phyloP scores from a whole-genome alignment of 2,888 invertebrate genomes.

The Patella ulyssiponensis region DNA sequence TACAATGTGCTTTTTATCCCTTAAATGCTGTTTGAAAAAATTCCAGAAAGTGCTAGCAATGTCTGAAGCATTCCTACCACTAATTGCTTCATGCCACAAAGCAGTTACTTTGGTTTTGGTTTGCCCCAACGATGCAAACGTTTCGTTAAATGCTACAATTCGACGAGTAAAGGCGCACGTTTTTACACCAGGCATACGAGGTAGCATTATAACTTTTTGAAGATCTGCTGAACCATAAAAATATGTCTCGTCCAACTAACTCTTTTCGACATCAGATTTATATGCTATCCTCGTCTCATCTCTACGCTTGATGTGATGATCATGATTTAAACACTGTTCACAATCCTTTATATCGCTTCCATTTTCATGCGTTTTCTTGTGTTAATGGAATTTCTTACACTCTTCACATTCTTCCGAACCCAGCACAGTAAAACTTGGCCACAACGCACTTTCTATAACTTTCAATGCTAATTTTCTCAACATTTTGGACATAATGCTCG shows the following conservation, averaged over 20 bases:
- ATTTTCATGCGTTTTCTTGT: background rate
- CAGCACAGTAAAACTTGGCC: slow-evolving; percentile 13
- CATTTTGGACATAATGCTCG: background rate
- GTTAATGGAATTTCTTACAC: slow-evolving; percentile 6
- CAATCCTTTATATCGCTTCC: background rate
- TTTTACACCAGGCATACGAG: background rate
- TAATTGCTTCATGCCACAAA: background rate
- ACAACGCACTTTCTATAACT: slow-evolving; percentile 15
- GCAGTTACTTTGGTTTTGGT: background rate
- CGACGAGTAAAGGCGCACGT: background rate
- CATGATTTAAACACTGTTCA: background rate
- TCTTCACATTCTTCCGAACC: slow-evolving; percentile 21
- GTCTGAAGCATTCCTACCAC: background rate
- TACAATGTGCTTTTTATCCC: background rate
- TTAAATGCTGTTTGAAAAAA: background rate
- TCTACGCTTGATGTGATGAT: background rate
- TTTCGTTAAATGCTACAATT: background rate
- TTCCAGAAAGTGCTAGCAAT: background rate
- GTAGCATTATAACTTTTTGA: slow-evolving; percentile 12
- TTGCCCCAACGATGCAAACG: background rate
- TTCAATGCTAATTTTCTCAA: background rate
- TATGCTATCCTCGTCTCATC: background rate
- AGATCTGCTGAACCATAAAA: background rate
- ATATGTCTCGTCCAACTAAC: background rate
- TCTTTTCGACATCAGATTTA: background rate